phyloP scores from a whole-genome alignment of 2,888 invertebrate genomes.

The Drepanosiphum platanoidis region DNA sequence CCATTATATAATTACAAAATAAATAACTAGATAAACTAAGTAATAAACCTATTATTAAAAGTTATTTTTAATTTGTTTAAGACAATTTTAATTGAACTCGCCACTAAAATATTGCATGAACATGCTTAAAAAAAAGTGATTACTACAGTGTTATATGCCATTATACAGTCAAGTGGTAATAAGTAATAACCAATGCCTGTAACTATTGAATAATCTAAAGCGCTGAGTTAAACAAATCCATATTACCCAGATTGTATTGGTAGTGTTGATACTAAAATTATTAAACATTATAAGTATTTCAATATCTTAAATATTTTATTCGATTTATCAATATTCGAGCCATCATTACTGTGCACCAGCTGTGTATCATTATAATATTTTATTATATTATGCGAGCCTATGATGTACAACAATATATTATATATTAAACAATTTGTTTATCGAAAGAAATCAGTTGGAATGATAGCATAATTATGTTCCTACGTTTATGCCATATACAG shows the following conservation, averaged over 20 bases:
- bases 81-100: no score
- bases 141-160: no score
- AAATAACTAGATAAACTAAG: no score
- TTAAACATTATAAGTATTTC: neutral
- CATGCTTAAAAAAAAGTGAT: no score
- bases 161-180: neutral
- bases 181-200: no score
- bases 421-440: neutral
- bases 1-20: neutral
- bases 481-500: neutral
- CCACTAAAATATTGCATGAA: no score
- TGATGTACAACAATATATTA: neutral
- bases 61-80: no score
- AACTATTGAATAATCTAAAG: no score
- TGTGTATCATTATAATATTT: neutral
- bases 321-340: neutral
- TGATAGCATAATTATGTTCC: neutral
- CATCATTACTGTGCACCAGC: neutral
- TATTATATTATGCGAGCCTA: neutral
- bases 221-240: neutral
- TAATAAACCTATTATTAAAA: no score
- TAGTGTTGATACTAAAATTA: neutral
- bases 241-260: no score
- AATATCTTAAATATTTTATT: neutral
- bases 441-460: neutral